Conservation (phyloP, 2,888 invertebrate genomes). For the Leptopilina drosophilae region DNA sequence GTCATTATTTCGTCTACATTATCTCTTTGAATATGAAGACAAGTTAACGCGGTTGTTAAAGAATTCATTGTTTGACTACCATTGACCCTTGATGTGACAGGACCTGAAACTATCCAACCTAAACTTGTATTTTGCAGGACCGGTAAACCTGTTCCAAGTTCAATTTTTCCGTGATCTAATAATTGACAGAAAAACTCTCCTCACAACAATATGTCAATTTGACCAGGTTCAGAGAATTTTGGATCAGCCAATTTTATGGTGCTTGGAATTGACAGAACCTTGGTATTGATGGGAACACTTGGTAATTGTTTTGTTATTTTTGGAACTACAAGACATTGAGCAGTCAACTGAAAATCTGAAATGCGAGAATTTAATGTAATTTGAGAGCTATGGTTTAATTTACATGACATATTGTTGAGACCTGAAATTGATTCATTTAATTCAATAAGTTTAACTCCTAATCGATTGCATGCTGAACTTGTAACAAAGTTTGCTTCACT, state of each 20-base stretch:
- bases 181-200: constrained; percentile 43
- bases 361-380: constrained; percentile 41
- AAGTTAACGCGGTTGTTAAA: too few relatives aligned
- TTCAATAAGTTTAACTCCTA: constrained; percentile 41
- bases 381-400: constrained; percentile 36
- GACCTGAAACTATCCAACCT: constrained; percentile 50
- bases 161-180: constrained; percentile 41
- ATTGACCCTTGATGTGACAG: constrained; percentile 33
- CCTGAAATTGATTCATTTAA: constrained; percentile 43
- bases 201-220: constrained; percentile 47
- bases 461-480: constrained; percentile 41
- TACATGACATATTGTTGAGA: constrained; percentile 45
- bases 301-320: constrained; percentile 51
- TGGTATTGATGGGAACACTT: constrained; percentile 38
- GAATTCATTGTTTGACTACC: too few relatives aligned
- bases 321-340: constrained; percentile 45
- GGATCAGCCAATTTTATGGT: constrained; percentile 52
- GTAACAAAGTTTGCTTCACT: constrained; percentile 52
- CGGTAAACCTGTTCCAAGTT: constrained; percentile 31
- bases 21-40: constrained; percentile 9
- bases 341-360: constrained; percentile 19
- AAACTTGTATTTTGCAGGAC: constrained; percentile 42
- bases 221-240: constrained; percentile 37
- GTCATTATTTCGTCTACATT: constrained; percentile 36
- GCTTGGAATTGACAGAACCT: constrained; percentile 43